Percentiles rank a stretch among this genome's conserved stretches.
These are phyloP conservation scores for Astreopora myriophthalma DNA, from an alignment of 64 coral and sea anemone species.

Conservation along the genomic window DNA sequence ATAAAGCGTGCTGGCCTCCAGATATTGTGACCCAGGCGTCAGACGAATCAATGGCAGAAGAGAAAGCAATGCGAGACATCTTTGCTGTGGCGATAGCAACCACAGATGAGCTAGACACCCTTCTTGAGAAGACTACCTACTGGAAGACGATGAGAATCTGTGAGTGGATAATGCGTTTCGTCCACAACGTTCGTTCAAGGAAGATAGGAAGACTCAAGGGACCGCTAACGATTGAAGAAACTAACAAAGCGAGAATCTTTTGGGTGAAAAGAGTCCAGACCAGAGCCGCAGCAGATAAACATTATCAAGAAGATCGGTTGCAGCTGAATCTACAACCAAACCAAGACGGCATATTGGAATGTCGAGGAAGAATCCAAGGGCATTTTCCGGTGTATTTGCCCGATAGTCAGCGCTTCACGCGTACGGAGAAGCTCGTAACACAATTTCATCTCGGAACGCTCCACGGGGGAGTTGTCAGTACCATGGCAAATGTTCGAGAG, in stretches of 20 bases:
- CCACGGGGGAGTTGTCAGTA: slow-evolving; percentile 1
- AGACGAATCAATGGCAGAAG: background rate
- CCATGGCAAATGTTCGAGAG: background rate
- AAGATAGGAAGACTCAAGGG: no score
- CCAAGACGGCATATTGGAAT: background rate
- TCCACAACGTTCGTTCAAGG: background rate
- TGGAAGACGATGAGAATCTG: background rate
- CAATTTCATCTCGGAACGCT: background rate
- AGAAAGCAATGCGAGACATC: background rate
- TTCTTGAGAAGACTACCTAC: background rate
- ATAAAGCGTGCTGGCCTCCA: background rate
- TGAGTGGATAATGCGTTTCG: background rate
- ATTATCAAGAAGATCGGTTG: background rate
- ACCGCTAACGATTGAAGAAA: background rate
- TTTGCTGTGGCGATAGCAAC: background rate
- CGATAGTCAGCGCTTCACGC: background rate
- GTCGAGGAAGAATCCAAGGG: background rate
- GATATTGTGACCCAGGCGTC: background rate
- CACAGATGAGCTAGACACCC: background rate
- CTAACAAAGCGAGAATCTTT: background rate
- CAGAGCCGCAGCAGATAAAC: background rate
- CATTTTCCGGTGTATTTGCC: background rate
- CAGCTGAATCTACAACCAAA: background rate
- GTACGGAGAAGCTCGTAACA: slow-evolving; percentile 1
- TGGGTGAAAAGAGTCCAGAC: background rate